Percentiles rank a stretch among this genome's conserved stretches.
Conservation (phyloP, 2,888 invertebrate genomes). For the Dinocampus coccinellae region DNA sequence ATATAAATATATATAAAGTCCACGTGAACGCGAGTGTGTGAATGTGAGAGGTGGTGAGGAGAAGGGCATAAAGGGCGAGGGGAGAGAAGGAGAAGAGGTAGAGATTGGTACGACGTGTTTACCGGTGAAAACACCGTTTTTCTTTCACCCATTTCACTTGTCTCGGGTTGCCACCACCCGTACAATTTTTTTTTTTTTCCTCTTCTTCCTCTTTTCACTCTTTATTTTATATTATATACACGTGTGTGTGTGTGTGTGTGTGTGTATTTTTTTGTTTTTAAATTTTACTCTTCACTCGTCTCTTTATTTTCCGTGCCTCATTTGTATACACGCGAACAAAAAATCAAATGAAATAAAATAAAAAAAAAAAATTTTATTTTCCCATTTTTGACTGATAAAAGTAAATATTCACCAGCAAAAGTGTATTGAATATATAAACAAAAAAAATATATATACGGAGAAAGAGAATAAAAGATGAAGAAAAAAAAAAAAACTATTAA, state of each 20-base stretch:
- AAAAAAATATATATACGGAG: not conserved
- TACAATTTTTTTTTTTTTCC: constrained; percentile 2
- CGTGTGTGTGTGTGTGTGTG: too few species aligned
- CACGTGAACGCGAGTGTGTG: not conserved
- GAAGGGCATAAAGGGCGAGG: not conserved
- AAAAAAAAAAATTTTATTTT: constrained; percentile 27
- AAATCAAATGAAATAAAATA: not conserved
- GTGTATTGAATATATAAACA: not conserved
- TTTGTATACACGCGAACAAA: constrained; percentile 10
- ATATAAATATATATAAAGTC: not conserved
- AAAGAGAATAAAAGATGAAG: not conserved
- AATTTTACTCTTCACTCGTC: not conserved
- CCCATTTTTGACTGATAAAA: constrained; percentile 22
- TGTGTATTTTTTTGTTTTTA: not conserved
- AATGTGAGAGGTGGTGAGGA: constrained; percentile 8
- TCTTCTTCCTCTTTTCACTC: constrained; percentile 1
- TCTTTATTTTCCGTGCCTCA: not conserved
- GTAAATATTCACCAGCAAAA: constrained; percentile 20
- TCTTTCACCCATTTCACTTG: constrained; percentile 41
- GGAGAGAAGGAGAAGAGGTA: not conserved
- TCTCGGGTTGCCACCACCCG: constrained; percentile 3
- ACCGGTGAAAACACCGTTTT: constrained; percentile 45
- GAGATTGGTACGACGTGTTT: constrained; percentile 36
- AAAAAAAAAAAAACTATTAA: not conserved
- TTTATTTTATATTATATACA: too few species aligned